Conservation (phyloP, 37 sponge, comb jelly and placozoan genomes). For the Oscarella lobularis region DNA sequence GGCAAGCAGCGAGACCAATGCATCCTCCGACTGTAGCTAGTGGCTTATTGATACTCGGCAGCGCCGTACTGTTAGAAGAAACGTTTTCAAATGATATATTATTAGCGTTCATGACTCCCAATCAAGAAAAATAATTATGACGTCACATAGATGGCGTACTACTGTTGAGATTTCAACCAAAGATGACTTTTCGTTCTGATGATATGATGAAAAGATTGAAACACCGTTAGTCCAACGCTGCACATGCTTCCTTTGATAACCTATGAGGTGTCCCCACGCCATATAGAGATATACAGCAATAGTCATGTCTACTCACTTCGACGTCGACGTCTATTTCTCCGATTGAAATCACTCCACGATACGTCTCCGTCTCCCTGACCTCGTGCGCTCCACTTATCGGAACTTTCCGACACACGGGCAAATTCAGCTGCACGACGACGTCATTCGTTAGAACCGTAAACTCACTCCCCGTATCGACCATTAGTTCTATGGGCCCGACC, state of each 20-base stretch:
- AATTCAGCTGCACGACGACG: not conserved
- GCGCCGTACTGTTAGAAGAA: no score
- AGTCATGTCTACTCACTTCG: not conserved
- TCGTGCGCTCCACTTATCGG: not conserved
- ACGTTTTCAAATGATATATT: no score
- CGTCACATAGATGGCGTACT: no score
- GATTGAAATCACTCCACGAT: not conserved
- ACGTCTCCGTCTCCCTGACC: not conserved
- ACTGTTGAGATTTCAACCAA: not conserved
- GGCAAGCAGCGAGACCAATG: no score
- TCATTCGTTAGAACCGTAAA: not conserved
- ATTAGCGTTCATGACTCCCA: no score
- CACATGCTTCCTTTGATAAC: not conserved
- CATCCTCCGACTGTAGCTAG: no score
- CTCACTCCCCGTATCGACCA: slow-evolving; percentile 1
- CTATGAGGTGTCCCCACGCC: not conserved
- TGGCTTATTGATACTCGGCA: no score
- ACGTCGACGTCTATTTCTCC: not conserved
- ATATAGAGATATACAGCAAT: not conserved
- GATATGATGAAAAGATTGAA: not conserved
- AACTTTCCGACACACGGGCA: not conserved
- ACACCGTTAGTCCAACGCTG: not conserved
- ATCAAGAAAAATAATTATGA: no score
- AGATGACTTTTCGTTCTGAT: not conserved
- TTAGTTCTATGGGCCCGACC: no score